Evolutionary conservation across 37 sponge, comb jelly and placozoan species (phyloP).

Genomic region (Beroe ovata): DNA sequence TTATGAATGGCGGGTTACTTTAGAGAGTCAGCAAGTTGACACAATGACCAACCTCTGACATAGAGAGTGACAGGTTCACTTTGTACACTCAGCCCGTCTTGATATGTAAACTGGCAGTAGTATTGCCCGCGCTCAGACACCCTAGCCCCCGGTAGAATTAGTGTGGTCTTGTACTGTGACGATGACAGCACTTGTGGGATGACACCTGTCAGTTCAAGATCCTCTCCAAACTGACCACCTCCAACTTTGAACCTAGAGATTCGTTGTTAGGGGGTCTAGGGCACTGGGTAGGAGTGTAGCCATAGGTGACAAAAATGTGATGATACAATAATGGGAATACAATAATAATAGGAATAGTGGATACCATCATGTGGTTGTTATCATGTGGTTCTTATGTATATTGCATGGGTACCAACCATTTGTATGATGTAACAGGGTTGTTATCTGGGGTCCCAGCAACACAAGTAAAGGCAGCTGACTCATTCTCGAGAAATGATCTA

Average conservation of each 20-base stretch:
- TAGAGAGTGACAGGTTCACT: constrained; percentile 23
- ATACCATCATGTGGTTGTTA: no score
- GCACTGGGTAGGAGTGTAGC: no score
- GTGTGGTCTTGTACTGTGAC: constrained; percentile 5
- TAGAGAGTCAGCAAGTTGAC: no score
- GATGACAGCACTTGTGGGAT: not conserved
- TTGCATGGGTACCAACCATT: constrained; percentile 42
- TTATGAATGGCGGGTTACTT: no score
- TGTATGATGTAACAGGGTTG: not conserved
- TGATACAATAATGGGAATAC: no score
- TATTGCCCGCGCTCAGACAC: not conserved
- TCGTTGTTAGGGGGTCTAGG: no score
- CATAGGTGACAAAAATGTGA: no score
- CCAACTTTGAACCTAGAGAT: constrained; percentile 27
- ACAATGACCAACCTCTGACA: constrained; percentile 18
- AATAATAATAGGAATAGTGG: no score
- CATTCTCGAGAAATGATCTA: not conserved
- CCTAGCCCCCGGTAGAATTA: not conserved
- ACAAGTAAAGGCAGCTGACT: not conserved
- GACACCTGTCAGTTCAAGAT: not conserved
- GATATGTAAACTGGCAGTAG: constrained; percentile 2
- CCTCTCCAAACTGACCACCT: not conserved
- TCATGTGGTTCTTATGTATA: no score
- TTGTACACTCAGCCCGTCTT: not conserved
- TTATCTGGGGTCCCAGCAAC: not conserved